Evolutionary conservation across 2,888 invertebrate species (phyloP).

Genomic region (Tribolium freemani): DNA sequence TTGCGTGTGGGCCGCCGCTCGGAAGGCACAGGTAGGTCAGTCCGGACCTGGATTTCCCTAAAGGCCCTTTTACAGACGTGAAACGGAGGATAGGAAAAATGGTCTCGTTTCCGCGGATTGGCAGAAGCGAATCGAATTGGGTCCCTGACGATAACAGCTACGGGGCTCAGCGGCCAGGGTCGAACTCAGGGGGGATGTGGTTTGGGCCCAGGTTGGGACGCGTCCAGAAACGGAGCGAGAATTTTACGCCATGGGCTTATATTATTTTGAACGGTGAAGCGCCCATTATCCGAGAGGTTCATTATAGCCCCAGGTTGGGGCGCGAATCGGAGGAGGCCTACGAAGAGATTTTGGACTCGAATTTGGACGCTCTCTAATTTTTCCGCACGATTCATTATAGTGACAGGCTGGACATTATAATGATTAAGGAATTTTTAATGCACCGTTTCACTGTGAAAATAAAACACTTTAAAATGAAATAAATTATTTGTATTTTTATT

Average conservation of each 20-base stretch:
- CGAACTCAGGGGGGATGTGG: conserved; percentile 66
- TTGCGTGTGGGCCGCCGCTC: conserved; percentile 33
- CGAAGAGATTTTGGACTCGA: conserved; percentile 30
- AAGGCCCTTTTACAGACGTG: conserved; percentile 1
- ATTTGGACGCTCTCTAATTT: conserved; percentile 16
- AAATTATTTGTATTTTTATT: conserved; percentile 42
- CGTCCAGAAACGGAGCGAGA: conserved; percentile 42
- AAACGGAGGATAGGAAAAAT: conserved; percentile 26
- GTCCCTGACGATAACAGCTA: conserved; percentile 54
- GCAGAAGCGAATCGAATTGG: conserved; percentile 6
- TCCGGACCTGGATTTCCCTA: not conserved
- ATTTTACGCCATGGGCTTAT: conserved; percentile 39
- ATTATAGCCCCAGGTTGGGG: conserved; percentile 58
- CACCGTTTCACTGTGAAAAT: conserved; percentile 34
- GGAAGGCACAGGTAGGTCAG: conserved; percentile 23
- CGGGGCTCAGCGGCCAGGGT: conserved; percentile 61
- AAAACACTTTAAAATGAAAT: conserved; percentile 19
- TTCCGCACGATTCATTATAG: conserved; percentile 31
- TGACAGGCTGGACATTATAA: conserved; percentile 45
- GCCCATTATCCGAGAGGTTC: conserved; percentile 19
- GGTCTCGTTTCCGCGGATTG: conserved; percentile 26
- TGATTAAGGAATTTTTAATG: conserved; percentile 18
- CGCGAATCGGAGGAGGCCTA: conserved; percentile 56
- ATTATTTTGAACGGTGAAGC: conserved; percentile 40
- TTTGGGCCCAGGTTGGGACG: conserved; percentile 52